phyloP scores from a whole-genome alignment of 2,888 invertebrate species.

The Saturnia japonica region DNA sequence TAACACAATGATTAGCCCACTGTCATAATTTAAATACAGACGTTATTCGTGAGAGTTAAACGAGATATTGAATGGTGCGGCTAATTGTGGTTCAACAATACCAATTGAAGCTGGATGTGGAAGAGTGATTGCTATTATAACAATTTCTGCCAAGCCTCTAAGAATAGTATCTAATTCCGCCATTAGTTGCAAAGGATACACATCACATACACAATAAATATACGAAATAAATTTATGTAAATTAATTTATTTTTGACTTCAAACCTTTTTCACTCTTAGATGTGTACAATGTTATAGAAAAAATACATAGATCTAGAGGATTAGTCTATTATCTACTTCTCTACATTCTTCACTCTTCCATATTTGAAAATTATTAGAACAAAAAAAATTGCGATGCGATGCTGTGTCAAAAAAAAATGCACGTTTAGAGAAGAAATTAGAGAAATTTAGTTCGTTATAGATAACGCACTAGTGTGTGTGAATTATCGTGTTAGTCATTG shows the following conservation, averaged over 20 bases:
- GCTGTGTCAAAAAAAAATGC: conserved; percentile 60
- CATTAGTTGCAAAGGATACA: conserved; percentile 22
- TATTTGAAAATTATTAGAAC: conserved; percentile 66
- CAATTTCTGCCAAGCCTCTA: conserved; percentile 25
- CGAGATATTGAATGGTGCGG: conserved; percentile 58
- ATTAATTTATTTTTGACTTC: conserved; percentile 26
- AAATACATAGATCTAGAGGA: conserved; percentile 58
- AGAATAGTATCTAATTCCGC: conserved; percentile 27
- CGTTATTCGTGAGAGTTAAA: conserved; percentile 44
- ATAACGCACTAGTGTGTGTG: conserved; percentile 70
- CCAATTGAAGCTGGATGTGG: conserved; percentile 75
- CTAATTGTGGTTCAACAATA: conserved; percentile 68
- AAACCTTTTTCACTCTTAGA: conserved; percentile 19
- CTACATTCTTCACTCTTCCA: conserved; percentile 79
- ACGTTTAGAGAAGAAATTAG: conserved; percentile 70
- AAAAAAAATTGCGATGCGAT: conserved; percentile 42
- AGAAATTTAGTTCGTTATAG: conserved; percentile 59
- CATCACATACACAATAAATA: conserved; percentile 49
- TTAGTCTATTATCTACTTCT: conserved; percentile 60
- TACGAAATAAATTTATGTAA: conserved; percentile 27
- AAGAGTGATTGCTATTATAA: conserved; percentile 70
- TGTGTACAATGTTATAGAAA: conserved; percentile 20
- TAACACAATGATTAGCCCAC: conserved; percentile 68
- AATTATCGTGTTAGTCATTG: conserved; percentile 57
- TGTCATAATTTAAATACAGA: conserved; percentile 35